Conservation (phyloP, 2,888 invertebrate genomes). For the Aplocera efformata region DNA sequence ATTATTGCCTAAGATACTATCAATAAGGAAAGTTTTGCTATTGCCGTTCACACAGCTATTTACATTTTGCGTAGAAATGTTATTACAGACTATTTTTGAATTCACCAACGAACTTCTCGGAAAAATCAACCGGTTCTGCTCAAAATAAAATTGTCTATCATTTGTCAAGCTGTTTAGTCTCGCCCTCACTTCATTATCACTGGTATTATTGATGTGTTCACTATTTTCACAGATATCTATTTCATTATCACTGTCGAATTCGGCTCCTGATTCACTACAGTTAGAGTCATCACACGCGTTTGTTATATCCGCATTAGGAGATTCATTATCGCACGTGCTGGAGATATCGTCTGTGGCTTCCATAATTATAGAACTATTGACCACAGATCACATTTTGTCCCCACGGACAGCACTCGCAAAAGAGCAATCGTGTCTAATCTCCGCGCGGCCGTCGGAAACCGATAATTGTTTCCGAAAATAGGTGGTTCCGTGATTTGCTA, state of each 20-base stretch:
- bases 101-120: conserved; percentile 45
- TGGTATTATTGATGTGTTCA: conserved; percentile 40
- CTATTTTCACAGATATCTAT: conserved; percentile 74
- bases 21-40: conserved; percentile 79
- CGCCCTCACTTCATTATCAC: conserved; percentile 29
- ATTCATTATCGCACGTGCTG: conserved; percentile 67
- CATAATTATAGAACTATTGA: conserved; percentile 38
- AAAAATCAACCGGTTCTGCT: conserved; percentile 45
- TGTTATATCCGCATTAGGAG: conserved; percentile 32
- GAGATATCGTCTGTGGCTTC: conserved; percentile 62
- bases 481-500: conserved; percentile 60
- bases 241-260: conserved; percentile 73
- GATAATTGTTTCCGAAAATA: conserved; percentile 78
- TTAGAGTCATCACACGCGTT: conserved; percentile 41
- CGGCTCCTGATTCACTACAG: conserved; percentile 57
- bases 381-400: conserved; percentile 5
- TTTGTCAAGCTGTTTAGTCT: conserved; percentile 37
- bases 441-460: conserved; percentile 45
- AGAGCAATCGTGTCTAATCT: conserved; percentile 37
- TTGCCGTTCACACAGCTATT: conserved; percentile 48
- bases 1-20: conserved; percentile 76
- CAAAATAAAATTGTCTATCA: conserved; percentile 50
- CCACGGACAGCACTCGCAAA: conserved; percentile 7
- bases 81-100: conserved; percentile 39
- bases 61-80: conserved; percentile 38